These are phyloP conservation scores for Clarias fuscus DNA, from an alignment of 2,797 vertebrate species.

Conservation along the genomic window DNA sequence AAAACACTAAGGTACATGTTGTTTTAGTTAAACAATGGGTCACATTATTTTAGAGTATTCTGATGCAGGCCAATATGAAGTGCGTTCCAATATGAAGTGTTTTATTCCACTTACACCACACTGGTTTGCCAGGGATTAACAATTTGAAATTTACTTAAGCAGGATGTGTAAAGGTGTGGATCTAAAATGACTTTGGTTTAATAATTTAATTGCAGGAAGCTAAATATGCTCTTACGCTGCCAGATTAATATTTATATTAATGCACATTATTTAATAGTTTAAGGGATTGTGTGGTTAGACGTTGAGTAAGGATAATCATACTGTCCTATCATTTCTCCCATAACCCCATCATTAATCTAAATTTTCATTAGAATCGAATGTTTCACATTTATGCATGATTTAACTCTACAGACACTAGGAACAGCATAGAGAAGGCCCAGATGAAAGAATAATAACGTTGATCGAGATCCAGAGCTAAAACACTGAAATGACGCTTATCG, in stretches of 20 bases:
- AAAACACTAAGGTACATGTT: neutral
- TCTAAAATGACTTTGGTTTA: neutral
- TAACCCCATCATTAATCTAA: neutral
- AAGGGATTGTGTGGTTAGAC: neutral
- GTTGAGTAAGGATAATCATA: neutral
- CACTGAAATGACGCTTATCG: neutral
- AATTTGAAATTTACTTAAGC: neutral
- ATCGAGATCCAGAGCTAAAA: neutral
- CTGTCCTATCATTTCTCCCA: neutral
- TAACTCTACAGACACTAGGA: neutral
- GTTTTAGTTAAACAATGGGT: neutral
- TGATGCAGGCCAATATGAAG: neutral
- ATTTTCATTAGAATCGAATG: neutral
- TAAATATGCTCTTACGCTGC: neutral
- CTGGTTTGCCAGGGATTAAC: too few relatives aligned
- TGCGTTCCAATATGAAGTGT: neutral
- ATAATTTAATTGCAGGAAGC: neutral
- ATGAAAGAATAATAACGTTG: slow-evolving; percentile 4
- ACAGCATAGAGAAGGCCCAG: neutral
- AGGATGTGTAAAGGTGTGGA: neutral
- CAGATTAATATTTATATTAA: neutral
- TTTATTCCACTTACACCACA: too few relatives aligned
- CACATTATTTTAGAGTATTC: neutral
- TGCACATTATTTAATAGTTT: neutral
- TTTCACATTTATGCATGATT: neutral